A percentile compares a stretch with the other conserved stretches of the same genome.
phyloP scores from a whole-genome alignment of 2,113 vertebrate genomes.

The Redunca redunca region DNA sequence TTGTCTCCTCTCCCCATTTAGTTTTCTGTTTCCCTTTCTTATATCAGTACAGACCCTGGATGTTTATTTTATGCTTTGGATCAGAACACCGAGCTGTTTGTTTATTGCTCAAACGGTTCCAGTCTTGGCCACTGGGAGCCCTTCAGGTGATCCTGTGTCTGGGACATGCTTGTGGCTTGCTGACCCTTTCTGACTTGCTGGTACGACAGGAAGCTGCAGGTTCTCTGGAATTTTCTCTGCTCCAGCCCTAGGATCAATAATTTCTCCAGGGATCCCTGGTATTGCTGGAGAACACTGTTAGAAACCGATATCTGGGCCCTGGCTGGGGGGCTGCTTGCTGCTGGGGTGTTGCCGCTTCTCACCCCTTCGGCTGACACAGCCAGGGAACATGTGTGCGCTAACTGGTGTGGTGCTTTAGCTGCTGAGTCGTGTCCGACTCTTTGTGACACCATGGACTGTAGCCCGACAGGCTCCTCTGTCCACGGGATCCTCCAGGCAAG shows the following conservation, averaged over 20 bases:
- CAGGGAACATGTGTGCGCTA: background rate
- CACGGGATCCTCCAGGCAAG: background rate
- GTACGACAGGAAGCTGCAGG: background rate
- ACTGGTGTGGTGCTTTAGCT: background rate
- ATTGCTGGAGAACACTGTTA: no score
- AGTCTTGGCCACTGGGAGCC: background rate
- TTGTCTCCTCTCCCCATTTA: rapidly evolving
- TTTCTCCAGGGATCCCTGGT: background rate
- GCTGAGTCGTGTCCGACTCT: background rate
- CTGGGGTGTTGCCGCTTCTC: background rate
- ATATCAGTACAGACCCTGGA: rapidly evolving
- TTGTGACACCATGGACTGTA: background rate
- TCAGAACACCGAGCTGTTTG: background rate
- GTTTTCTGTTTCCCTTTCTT: rapidly evolving
- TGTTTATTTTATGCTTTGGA: no score
- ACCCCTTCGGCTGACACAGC: background rate
- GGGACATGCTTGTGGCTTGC: background rate
- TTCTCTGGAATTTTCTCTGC: background rate
- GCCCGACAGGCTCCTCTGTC: background rate
- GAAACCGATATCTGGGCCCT: background rate
- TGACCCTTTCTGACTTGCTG: background rate
- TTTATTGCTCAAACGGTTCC: rapidly evolving
- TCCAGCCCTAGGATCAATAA: background rate
- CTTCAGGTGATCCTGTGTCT: rapidly evolving
- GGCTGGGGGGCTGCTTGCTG: background rate